Percentiles rank a stretch among this genome's conserved stretches.
phyloP scores from a whole-genome alignment of 2,888 invertebrate genomes.

The Acanthococcus lagerstroemiae region DNA sequence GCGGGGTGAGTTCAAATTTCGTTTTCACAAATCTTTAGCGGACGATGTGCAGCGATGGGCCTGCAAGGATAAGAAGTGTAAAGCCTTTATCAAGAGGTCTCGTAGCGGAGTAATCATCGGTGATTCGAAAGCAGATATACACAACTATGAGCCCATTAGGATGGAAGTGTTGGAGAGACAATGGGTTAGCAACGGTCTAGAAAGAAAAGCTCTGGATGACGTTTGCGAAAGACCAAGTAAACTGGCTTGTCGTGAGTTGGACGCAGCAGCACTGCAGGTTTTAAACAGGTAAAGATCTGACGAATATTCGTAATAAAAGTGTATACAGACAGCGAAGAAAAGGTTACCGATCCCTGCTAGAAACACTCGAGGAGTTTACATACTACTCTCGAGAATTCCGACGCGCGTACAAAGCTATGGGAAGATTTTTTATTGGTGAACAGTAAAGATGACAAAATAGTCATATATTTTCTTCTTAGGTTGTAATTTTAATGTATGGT shows the following conservation, averaged over 20 bases:
- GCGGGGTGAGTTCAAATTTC: background rate
- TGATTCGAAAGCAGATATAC: background rate
- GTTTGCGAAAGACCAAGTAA: background rate
- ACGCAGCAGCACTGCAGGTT: background rate
- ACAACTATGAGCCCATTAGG: background rate
- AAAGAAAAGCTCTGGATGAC: background rate
- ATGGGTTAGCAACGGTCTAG: background rate
- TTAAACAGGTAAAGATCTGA: background rate
- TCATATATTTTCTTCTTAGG: background rate
- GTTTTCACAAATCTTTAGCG: background rate
- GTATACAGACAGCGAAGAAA: background rate
- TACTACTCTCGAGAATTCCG: background rate
- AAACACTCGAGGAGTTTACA: background rate
- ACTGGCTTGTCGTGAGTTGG: background rate
- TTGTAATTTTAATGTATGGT: background rate
- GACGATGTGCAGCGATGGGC: background rate
- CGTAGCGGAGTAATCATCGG: background rate
- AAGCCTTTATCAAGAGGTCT: background rate
- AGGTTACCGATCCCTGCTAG: background rate
- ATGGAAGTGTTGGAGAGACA: background rate
- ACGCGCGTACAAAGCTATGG: background rate
- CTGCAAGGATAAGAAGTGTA: no score
- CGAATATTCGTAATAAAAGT: background rate
- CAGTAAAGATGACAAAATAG: background rate
- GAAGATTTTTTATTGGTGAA: background rate